Base-by-base conservation (phyloP, 2,113 vertebrate species). In the Calypte anna region DNA sequence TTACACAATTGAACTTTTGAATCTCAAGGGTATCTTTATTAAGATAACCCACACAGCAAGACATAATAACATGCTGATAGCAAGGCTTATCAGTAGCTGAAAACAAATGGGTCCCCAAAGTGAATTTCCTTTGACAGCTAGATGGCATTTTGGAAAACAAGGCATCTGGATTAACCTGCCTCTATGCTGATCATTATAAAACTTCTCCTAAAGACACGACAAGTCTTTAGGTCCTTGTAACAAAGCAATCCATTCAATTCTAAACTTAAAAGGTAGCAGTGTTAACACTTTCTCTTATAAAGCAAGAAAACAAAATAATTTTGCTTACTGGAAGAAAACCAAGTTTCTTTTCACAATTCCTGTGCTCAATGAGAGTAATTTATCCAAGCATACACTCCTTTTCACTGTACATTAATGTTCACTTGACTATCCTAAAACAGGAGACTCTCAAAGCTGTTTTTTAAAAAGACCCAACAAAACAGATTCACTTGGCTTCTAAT, bases 61-160 rank as follows among this genome's bases (percentile, higher is more conserved):
- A 92, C 51, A 61, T 55, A 95, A 92, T 33, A 92, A 74, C 40
- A 57, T 43, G 58, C 51, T 69, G 67, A 93, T 73, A 86, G 69
- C 38, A 73, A 23, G 19, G 66, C 25, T 94, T 95, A 85, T 91
- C 92, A 87, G 75, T 51, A 94, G 40, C 46, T 91, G 88, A 68
- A 93, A 93, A 94, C 74, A 94, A 86, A 86, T 40, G 64, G 28
- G 40, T 84, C 82, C 70, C 64, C 75, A 68, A n/a, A 80, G 63
- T 63, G 70, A 92, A 72, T 95, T 87, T 95, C 76, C 82, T 94
- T 80, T 96, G 94, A 96, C 91, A 95, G 82, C 83, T 84, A 94
- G 61, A 82, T 77, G 63, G 82, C 82, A 96, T 82, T 91, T 89
- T 72, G 94, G 77, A 94, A 82, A 78, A 48, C 36, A 64, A 46